Evolutionary conservation across 1,140 invertebrate species (phyloP), one percentile per base, ranked within the genome.

Genomic region (Gonatopus flavifemur): DNA sequence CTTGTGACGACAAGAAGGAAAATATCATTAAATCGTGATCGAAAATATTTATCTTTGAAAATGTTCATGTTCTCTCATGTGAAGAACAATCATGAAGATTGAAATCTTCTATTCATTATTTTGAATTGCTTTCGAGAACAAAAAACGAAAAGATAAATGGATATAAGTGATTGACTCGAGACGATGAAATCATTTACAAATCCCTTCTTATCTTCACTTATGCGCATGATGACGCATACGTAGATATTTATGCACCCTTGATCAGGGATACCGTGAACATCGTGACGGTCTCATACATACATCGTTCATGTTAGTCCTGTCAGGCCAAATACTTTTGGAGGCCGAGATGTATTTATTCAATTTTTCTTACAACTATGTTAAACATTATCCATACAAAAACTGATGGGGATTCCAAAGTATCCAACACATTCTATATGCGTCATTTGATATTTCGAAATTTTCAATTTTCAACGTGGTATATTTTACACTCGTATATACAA

Each of bases 131-230:
- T n/a, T n/a, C n/a, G n/a, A n/a, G n/a, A n/a, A n/a, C n/a, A n/a
- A n/a, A n/a, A n/a, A 28, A 7, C 43, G 36, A 19, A 10, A 38
- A 20, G 30, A 19, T 33, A 54, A 66, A 68, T 57, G 45, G 52
- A 40, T 55, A 51, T 71, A 67, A 72, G 64, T 69, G 70, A 75
- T 73, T 73, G 70, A 70, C 65, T 60, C 57, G 61, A 49, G 47
- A 63, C 61, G 66, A 62, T 65, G 69, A 66, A 66, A 73, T 74
- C 70, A 72, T 72, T 71, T 70, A 70, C 69, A 70, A 64, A 70
- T 72, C 64, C 61, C 60, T 57, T n/a, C n/a, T 56, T 55, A 57
- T 55, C 68, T 57, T 50, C 55, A 64, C 61, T 70, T 60, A 65
- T 62, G 62, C 54, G 57, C 38, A 56, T 66, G 71, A 66, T 76